Evolutionary conservation across 2,888 invertebrate genomes (phyloP), one percentile per base, ranked within the genome.

Genomic region (Clostera curtula): DNA sequence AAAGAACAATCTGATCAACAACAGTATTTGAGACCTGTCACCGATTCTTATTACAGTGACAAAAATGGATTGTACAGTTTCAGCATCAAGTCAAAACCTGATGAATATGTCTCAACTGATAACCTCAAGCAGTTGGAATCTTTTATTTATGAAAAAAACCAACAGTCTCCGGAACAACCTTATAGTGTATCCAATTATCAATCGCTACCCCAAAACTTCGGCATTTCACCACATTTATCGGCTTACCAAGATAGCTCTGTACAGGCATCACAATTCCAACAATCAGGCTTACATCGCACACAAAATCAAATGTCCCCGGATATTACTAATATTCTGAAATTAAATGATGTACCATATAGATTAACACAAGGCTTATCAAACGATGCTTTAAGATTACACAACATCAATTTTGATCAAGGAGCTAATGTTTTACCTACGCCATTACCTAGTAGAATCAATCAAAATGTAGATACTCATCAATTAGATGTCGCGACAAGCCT

Each of bases 391-490:
- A 59, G 69, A 25, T 40, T 69, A 19, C 60, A 69, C 21, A 72
- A 64, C 17, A 56, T 51, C 12, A 73, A 75, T 40, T 75, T 61
- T 44, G 76, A 82, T 19, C 70, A 71, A 40, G 49, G 52, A 11
- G 49, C 37, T 18, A 23, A 23, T 23, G 2, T 23, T 3, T 49
- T 82, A 37, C 72, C 79, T 4, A 68, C 73, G 18, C 62, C 64
- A 7, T 40, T 80, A 13, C 80, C 83, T 3, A 36, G 62, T 19
- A 62, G 67, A 49, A 49, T 85, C 1, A 85, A 84, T 46, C 84
- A 83, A 62, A 77, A 84, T 31, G 65, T 85, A 8, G 71, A 66
- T 1, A 73, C 66, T 36, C 85, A 84, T 34, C 75, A 80, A 34
- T 37, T 83, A 33, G 84, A 84, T 33, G 72, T 76, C 3, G 60